Base-by-base conservation (phyloP, 2,888 invertebrate genomes). In the Eupsilia transversa region DNA sequence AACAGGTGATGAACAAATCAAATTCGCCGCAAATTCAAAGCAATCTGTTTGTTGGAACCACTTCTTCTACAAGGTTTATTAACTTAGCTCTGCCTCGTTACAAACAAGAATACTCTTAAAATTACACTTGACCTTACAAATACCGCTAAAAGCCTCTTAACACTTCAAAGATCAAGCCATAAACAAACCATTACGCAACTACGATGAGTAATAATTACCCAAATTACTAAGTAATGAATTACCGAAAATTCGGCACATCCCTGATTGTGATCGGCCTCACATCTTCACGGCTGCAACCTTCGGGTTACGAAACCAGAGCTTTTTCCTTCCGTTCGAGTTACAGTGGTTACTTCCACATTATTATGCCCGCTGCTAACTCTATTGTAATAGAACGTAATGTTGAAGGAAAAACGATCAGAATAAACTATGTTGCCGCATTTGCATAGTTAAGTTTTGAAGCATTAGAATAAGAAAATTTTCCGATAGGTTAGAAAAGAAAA, bases 271-370 rank as follows among this genome's bases (percentile, higher is more conserved):
- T 88, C 89, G 91, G 86, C 85, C 86, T 91, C 88, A 88, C 89
- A 90, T 91, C 90, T 86, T 89, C 89, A 89, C 88, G 90, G 90
- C 84, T 88, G 89, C 90, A 90, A 87, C 87, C 77, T 86, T 83
- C 77, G 33, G 7, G 83, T 93, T 93, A 92, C 91, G 90, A 94
- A 92, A 92, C 90, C 64, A 65, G 80, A 81, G 84, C 84, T 88
- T 94, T 94, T 95, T 94, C 95, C 95, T 94, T 93, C 93, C 94
- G 90, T 87, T 88, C 83, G 87, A 86, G 86, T 82, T 74, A 74
- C 75, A 77, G 76, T 80, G 78, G 79, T 80, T 87, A 80, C 86
- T 80, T 85, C 59, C 30, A 43, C 82, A 77, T 83, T 83, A 74
- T 74, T 88, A 87, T 88, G 85, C 85, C 20, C 54, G 57, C 33